Percentiles rank a stretch among this genome's conserved stretches.
Evolutionary conservation across 53 echinoderm and acorn worm species (phyloP).

Genomic region (Stichopus horrens): DNA sequence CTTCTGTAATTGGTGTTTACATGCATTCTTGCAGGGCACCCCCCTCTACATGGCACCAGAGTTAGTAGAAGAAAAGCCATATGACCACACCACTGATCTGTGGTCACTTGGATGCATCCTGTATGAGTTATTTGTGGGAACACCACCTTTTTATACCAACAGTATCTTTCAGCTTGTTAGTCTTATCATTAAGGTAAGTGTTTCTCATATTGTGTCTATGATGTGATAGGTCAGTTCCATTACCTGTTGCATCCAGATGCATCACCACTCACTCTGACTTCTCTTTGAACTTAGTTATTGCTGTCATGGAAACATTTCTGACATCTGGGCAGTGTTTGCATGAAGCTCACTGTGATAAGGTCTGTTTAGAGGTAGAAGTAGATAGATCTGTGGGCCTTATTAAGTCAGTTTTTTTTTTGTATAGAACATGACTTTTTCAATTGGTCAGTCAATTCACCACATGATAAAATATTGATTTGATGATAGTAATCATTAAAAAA

Average conservation of each 20-base stretch:
- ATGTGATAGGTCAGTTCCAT: no score
- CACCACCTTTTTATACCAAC: constrained; percentile 98
- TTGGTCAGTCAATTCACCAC: no score
- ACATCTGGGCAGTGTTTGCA: no score
- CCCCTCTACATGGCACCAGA: constrained; percentile 99
- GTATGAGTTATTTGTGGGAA: constrained; percentile 95
- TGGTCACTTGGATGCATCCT: constrained; percentile 98
- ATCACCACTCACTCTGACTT: no score
- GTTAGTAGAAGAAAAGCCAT: constrained; percentile 95
- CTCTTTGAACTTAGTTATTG: background rate
- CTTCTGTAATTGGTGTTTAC: background rate
- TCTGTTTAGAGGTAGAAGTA: background rate
- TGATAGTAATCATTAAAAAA: no score
- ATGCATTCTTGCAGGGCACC: constrained; percentile 57
- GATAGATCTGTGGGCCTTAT: background rate
- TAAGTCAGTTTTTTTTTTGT: no score
- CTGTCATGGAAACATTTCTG: no score
- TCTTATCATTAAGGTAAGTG: constrained; percentile 91
- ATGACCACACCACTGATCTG: constrained; percentile 98
- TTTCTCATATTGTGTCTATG: no score
- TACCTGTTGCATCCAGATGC: no score
- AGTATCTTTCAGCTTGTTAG: constrained; percentile 99
- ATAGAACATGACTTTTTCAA: no score
- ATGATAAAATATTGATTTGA: no score
- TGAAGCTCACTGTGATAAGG: no score